Evolutionary conservation across 2,113 vertebrate species (phyloP).

Genomic region (Podiceps cristatus): DNA sequence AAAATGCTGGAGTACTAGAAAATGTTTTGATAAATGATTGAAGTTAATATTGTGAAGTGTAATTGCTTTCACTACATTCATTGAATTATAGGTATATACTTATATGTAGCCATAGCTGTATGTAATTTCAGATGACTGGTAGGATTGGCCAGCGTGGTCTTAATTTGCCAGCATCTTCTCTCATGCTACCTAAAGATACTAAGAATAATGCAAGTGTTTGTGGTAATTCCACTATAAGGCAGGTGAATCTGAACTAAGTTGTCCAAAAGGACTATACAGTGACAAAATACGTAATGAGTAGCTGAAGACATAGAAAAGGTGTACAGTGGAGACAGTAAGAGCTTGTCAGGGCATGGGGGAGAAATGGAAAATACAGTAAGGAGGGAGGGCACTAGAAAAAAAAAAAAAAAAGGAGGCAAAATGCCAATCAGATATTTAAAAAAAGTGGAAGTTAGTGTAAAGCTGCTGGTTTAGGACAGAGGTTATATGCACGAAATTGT

Average conservation of each 20-base stretch:
- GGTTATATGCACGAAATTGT: neutral
- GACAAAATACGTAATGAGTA: neutral
- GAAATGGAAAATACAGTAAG: neutral
- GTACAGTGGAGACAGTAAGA: neutral
- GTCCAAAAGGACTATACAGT: neutral
- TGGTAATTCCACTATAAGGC: neutral
- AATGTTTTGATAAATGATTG: neutral
- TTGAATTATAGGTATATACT: neutral
- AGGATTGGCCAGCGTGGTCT: neutral
- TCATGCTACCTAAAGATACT: neutral
- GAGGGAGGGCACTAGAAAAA: neutral
- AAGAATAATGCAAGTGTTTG: neutral
- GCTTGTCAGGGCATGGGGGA: neutral
- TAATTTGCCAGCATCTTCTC: neutral
- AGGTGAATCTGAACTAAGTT: neutral
- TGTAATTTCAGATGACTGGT: neutral
- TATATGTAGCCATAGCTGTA: neutral
- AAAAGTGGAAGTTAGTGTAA: neutral
- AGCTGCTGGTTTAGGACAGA: neutral
- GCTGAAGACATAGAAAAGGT: neutral
- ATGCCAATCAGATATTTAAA: neutral
- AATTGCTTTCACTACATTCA: neutral
- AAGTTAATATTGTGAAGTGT: neutral
- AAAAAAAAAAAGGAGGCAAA: neutral
- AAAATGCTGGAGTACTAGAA: neutral